Evolutionary conservation across 2,888 invertebrate species (phyloP).

Genomic region (Trileptium ribeirensis): DNA sequence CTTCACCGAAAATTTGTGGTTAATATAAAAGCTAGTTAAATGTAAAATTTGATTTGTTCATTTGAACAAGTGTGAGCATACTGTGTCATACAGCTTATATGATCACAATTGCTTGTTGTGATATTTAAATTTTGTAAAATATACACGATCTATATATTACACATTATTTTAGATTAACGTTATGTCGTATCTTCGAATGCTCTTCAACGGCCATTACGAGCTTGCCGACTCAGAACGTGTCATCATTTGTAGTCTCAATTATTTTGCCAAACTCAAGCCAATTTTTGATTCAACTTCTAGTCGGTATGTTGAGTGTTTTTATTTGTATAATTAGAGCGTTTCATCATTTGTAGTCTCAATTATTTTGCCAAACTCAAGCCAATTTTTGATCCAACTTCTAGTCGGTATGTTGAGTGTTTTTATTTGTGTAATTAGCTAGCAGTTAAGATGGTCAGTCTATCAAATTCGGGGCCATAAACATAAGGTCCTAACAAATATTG

Average conservation of each 20-base stretch:
- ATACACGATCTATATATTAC: too few relatives aligned
- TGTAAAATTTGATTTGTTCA: too few relatives aligned
- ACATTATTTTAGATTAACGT: not conserved
- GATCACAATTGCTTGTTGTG: too few relatives aligned
- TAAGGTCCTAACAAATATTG: too few relatives aligned
- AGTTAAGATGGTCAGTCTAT: too few relatives aligned
- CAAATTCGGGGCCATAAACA: too few relatives aligned
- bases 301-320: not conserved
- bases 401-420: not conserved
- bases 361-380: not conserved
- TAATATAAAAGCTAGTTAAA: too few relatives aligned
- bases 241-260: not conserved
- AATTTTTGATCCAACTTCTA: not conserved
- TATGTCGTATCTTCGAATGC: not conserved
- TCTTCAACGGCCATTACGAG: not conserved
- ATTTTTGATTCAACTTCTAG: not conserved
- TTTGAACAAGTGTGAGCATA: too few relatives aligned
- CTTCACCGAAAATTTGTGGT: not conserved
- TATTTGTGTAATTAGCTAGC: not conserved
- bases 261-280: not conserved
- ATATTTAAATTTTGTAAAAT: too few relatives aligned
- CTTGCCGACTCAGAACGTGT: not conserved
- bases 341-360: not conserved
- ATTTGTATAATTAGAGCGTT: not conserved
- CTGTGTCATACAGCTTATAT: too few relatives aligned